Evolutionary conservation across 64 coral and sea anemone genomes (phyloP), one percentile per base, ranked within the genome.

Genomic region (Stichodactyla mertensii): DNA sequence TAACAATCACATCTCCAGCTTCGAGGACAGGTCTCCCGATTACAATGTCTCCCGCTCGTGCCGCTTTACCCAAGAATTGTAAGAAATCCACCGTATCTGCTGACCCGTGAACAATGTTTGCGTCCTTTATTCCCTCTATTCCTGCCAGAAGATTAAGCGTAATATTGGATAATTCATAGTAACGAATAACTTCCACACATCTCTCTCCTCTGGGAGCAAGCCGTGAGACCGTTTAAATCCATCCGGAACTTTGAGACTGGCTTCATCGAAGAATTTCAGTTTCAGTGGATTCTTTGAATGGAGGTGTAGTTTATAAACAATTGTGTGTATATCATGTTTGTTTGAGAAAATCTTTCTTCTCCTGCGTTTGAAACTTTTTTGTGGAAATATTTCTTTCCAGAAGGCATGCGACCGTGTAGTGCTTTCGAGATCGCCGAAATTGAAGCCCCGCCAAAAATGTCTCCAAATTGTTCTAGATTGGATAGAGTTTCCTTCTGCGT

Each of bases 1-100:
- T 58, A 58, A 58, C 57, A 10, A 58, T 58, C 14, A 58, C 14
- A 14, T 58, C 57, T 10, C 57, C 57, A 58, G 2, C 57, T 58
- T 58, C 57, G 14, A 58, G 7, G 14, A 58, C 57, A 58, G 57
- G 57, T 58, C 57, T 58, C 31, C 60, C 85, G 51, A 64, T 87
- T 87, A 54, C 18, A 87, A 87, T 52, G 67, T 87, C 85, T 87
- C 66, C 85, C 27, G 84, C 84, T 15, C 27, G 18, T 86, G 84
- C 55, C 36, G 85, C 64, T 67, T 87, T 64, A n/a, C 31, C 23
- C 23, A 11, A 87, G 71, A 87, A 71, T 31, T 51, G 51, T 31
- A 87, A 87, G 51, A 87, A 74, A 67, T 74, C 31, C 20, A 87
- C 19, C 28, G 85, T 87, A 19, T 60, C 52, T 16, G 85, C 61